These are phyloP conservation scores for Dreissena polymorpha DNA, from an alignment of 1,140 invertebrate species.

Conservation along the genomic window DNA sequence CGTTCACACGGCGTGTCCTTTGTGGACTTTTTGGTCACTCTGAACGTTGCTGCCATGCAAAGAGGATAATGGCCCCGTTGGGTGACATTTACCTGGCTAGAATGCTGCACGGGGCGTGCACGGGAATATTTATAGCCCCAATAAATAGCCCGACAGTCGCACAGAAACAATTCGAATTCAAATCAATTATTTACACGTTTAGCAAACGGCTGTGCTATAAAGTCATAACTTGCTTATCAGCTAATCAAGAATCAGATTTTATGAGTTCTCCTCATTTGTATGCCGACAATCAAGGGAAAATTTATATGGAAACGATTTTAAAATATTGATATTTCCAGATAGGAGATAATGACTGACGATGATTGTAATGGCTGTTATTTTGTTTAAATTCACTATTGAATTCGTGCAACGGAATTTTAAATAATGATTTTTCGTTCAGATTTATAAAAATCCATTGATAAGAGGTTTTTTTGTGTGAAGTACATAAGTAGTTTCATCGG, in stretches of 20 bases:
- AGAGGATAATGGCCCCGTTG: constrained; percentile 13
- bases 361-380: background rate
- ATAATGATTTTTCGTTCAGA: no score
- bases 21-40: no score
- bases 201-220: constrained; percentile 1
- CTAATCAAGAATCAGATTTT: constrained; percentile 39
- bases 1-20: background rate
- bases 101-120: constrained; percentile 16
- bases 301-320: constrained; percentile 33
- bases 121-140: constrained; percentile 33
- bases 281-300: constrained; percentile 18
- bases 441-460: no score
- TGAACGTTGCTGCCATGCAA: background rate
- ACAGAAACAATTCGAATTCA: constrained; percentile 43
- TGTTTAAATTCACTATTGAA: no score
- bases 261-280: constrained; percentile 37
- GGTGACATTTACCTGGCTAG: constrained; percentile 3
- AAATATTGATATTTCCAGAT: constrained; percentile 18
- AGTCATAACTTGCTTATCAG: constrained; percentile 10
- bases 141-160: background rate
- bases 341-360: constrained; percentile 9
- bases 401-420: no score
- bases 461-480: no score
- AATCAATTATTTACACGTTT: constrained; percentile 56
- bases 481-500: no score